Evolutionary conservation across 35 echinoderm and acorn worm species (phyloP).

Genomic region (Holothuria glaberrima): DNA sequence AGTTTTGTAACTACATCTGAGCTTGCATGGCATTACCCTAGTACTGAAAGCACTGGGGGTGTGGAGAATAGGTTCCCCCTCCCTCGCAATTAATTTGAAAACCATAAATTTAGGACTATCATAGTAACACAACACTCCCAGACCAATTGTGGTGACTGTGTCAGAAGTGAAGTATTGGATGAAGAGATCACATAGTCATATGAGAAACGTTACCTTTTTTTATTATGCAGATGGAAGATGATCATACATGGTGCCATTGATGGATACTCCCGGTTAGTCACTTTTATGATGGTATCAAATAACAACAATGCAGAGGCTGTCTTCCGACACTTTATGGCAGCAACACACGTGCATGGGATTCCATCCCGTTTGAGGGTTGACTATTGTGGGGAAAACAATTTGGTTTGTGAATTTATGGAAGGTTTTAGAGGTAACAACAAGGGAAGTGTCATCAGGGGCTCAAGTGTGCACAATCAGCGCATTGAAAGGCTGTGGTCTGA

Average conservation of each 20-base stretch:
- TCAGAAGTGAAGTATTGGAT: no score
- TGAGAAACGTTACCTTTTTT: no score
- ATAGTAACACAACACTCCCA: no score
- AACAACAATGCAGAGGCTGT: slow-evolving; percentile 61
- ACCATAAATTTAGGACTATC: no score
- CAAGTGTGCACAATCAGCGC: slow-evolving; percentile 62
- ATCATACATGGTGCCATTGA: slow-evolving; percentile 64
- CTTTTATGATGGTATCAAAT: slow-evolving; percentile 27
- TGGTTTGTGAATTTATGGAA: slow-evolving; percentile 59
- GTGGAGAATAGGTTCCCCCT: no score
- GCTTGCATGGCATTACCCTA: no score
- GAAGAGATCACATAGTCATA: no score
- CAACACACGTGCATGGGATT: slow-evolving; percentile 29
- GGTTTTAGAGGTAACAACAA: not conserved
- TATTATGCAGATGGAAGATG: slow-evolving; percentile 69
- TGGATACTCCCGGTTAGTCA: slow-evolving; percentile 35
- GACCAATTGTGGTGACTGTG: no score
- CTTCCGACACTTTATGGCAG: slow-evolving; percentile 11
- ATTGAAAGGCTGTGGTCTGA: slow-evolving; percentile 67
- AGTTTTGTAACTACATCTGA: no score
- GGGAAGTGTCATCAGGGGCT: slow-evolving; percentile 47
- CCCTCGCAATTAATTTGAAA: no score
- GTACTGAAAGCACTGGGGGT: no score
- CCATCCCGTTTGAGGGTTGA: slow-evolving; percentile 55
- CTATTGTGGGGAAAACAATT: slow-evolving; percentile 52